Conservation (phyloP, 2,888 invertebrate species). For the Schrankia costaestrigalis region DNA sequence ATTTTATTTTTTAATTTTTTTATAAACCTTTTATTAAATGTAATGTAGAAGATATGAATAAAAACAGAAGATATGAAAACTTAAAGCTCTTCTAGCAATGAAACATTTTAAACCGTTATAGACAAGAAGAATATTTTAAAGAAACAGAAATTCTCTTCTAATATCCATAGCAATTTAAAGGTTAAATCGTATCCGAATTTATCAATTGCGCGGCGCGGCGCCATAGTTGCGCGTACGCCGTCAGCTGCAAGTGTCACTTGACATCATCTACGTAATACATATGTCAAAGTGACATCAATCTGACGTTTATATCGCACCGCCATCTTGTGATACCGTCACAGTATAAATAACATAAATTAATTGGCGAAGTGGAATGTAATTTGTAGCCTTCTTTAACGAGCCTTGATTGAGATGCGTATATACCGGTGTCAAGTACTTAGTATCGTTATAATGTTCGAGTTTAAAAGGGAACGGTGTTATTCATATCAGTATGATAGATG, state of each 20-base stretch:
- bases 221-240: constrained; percentile 6
- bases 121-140: too few relatives aligned
- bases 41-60: too few relatives aligned
- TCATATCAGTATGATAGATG: too few relatives aligned
- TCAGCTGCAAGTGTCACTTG: constrained; percentile 12
- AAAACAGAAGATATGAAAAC: too few relatives aligned
- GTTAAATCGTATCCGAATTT: constrained; percentile 3
- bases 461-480: too few relatives aligned
- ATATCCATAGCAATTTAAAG: too few relatives aligned
- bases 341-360: constrained; percentile 46
- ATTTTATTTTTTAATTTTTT: too few relatives aligned
- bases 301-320: constrained; percentile 37
- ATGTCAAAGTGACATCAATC: constrained; percentile 54
- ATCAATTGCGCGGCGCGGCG: constrained; percentile 9
- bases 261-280: constrained; percentile 39
- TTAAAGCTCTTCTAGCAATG: too few relatives aligned
- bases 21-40: too few relatives aligned
- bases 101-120: too few relatives aligned
- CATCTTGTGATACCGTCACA: constrained; percentile 37
- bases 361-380: constrained; percentile 46
- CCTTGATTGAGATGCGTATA: constrained; percentile 43
- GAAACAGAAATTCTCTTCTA: too few relatives aligned
- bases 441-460: constrained; percentile 18
- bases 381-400: constrained; percentile 45
- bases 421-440: constrained; percentile 16